These are phyloP conservation scores for Serranus cabrilla DNA, from an alignment of 2,797 vertebrate genomes.

Conservation along the genomic window DNA sequence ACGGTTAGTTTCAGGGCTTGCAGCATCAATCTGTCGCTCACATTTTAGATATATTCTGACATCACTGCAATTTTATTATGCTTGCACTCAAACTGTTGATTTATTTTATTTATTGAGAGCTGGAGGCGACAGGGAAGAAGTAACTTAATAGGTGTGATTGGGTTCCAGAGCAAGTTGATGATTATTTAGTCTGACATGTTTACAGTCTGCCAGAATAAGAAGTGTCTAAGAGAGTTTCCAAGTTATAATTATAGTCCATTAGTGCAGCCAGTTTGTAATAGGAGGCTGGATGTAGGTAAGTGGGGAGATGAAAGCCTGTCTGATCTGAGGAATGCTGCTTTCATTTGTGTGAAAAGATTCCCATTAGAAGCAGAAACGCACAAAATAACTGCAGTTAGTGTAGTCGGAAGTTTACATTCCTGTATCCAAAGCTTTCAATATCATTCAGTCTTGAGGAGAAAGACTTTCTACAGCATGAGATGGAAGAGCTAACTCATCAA, in stretches of 20 bases:
- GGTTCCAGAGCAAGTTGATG: slow-evolving; percentile 1
- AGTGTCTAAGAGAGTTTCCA: neutral
- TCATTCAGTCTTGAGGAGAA: neutral
- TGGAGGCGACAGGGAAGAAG: neutral
- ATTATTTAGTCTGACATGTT: slow-evolving; percentile 20
- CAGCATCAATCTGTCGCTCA: neutral
- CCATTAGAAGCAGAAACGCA: neutral
- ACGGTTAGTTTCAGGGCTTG: slow-evolving; percentile 84
- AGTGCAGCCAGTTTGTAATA: slow-evolving; percentile 8
- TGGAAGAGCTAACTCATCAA: slow-evolving; percentile 18
- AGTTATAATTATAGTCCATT: slow-evolving; percentile 24
- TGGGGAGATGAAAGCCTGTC: slow-evolving; percentile 8
- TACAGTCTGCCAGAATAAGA: neutral
- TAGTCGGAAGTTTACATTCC: neutral
- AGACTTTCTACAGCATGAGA: neutral
- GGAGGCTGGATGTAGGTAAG: neutral
- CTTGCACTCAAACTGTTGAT: neutral
- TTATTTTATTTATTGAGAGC: neutral
- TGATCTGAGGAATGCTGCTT: neutral
- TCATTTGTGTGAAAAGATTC: slow-evolving; percentile 2
- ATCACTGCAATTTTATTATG: neutral
- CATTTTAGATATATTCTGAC: neutral
- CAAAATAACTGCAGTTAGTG: neutral
- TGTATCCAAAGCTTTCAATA: neutral
- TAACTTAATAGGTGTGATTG: neutral